These are phyloP conservation scores for Ceyx erithaca DNA, from an alignment of 2,797 vertebrate genomes.

Conservation along the genomic window DNA sequence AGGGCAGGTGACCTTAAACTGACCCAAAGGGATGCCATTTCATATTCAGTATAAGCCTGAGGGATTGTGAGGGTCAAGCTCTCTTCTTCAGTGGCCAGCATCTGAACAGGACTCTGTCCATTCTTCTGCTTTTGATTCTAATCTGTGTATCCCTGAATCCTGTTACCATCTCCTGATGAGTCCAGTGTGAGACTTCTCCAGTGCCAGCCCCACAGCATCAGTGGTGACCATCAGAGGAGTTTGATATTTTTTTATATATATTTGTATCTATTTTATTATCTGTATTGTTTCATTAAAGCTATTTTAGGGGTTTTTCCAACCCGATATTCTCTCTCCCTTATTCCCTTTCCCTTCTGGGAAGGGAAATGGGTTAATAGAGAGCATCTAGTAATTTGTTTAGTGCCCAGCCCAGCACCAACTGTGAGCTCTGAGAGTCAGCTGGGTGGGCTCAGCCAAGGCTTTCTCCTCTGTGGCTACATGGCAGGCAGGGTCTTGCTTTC, in stretches of 20 bases:
- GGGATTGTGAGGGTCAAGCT: not conserved
- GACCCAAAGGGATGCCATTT: not conserved
- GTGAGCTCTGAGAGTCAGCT: not conserved
- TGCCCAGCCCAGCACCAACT: not conserved
- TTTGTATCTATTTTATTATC: not conserved
- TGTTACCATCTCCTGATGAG: not conserved
- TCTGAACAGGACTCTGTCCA: not conserved
- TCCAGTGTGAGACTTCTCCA: not conserved
- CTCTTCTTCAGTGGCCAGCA: not conserved
- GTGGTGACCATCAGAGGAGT: not conserved
- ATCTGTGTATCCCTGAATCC: not conserved
- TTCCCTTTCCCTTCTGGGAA: not conserved
- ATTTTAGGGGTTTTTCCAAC: no score
- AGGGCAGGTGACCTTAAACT: not conserved
- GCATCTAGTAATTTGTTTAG: not conserved
- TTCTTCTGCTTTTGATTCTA: not conserved
- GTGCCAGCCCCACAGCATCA: not conserved
- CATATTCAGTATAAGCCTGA: not conserved
- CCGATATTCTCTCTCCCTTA: not conserved
- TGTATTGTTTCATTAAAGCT: no score
- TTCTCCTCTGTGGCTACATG: rapidly evolving
- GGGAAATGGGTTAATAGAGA: not conserved
- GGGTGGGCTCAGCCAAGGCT: not conserved
- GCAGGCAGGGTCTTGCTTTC: not conserved
- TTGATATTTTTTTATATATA: not conserved